Evolutionary conservation across 1,140 invertebrate species (phyloP).

Genomic region (Melitaea cinxia): DNA sequence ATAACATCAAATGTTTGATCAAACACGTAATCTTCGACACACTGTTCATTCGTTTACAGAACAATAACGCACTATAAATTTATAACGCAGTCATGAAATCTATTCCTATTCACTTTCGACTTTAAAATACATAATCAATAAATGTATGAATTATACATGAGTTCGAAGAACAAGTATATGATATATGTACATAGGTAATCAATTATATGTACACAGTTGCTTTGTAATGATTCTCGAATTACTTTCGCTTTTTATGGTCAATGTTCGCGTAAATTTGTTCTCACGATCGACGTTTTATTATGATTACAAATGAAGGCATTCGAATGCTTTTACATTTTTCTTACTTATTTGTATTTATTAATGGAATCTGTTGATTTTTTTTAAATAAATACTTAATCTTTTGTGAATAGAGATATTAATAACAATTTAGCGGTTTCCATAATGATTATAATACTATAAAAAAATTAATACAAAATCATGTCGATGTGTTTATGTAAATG

Average conservation of each 20-base stretch:
- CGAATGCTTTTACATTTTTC: background rate
- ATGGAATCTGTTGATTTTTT: no score
- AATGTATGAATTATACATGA: conserved; percentile 23
- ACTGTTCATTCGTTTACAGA: no score
- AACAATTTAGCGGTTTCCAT: no score
- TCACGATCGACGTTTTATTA: background rate
- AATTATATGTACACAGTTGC: background rate
- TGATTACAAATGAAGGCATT: background rate
- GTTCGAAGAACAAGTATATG: conserved; percentile 8
- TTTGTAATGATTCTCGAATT: conserved; percentile 5
- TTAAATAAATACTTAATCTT: no score
- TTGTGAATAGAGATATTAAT: no score
- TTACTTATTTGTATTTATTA: no score
- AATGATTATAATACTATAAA: no score
- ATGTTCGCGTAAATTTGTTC: background rate
- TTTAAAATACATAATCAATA: conserved; percentile 28
- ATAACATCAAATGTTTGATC: no score
- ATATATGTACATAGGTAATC: conserved; percentile 19
- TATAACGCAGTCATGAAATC: background rate
- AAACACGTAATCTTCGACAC: no score
- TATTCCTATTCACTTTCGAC: conserved; percentile 22
- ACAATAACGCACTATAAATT: background rate
- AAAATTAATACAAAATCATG: no score
- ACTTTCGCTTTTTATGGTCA: conserved; percentile 4
- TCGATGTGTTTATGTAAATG: no score